Conservation (phyloP, 2,797 vertebrate species). For the Jordanella pulchra region DNA sequence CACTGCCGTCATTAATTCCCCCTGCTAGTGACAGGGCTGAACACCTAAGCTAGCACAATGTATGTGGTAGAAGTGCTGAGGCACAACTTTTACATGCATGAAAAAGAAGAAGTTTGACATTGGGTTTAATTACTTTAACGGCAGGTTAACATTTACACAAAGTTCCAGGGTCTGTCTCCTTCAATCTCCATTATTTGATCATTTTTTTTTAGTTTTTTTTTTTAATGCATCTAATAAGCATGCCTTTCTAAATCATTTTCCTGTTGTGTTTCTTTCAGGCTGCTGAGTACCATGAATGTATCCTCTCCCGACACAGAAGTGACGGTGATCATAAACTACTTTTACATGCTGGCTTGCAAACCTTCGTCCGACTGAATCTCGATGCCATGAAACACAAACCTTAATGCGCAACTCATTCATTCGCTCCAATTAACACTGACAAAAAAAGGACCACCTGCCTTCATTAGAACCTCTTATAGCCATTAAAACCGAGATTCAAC, state of each 20-base stretch:
- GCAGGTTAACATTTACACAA: constrained; percentile 40
- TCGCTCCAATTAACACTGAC: too few species aligned
- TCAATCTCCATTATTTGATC: neutral
- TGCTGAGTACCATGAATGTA: constrained; percentile 59
- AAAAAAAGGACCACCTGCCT: too few species aligned
- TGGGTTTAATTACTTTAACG: constrained; percentile 50
- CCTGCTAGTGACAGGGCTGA: constrained; percentile 43
- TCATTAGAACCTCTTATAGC: too few species aligned
- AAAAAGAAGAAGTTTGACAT: constrained; percentile 36
- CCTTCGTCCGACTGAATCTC: constrained; percentile 15
- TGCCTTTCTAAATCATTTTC: neutral
- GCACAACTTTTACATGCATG: constrained; percentile 48
- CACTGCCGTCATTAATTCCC: constrained; percentile 60
- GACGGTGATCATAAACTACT: constrained; percentile 56
- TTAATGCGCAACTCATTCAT: too few species aligned
- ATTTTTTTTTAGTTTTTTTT: neutral
- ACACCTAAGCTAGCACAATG: constrained; percentile 59
- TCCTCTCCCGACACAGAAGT: constrained; percentile 59
- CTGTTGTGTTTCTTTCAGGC: constrained; percentile 33
- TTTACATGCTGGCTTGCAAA: constrained; percentile 59
- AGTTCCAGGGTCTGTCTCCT: constrained; percentile 5
- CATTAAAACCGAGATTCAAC: too few species aligned
- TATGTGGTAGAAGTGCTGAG: constrained; percentile 54
- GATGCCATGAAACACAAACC: neutral
- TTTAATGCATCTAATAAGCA: neutral